Evolutionary conservation across 2,797 vertebrate species (phyloP).

Genomic region (Hafferia zeledoni): DNA sequence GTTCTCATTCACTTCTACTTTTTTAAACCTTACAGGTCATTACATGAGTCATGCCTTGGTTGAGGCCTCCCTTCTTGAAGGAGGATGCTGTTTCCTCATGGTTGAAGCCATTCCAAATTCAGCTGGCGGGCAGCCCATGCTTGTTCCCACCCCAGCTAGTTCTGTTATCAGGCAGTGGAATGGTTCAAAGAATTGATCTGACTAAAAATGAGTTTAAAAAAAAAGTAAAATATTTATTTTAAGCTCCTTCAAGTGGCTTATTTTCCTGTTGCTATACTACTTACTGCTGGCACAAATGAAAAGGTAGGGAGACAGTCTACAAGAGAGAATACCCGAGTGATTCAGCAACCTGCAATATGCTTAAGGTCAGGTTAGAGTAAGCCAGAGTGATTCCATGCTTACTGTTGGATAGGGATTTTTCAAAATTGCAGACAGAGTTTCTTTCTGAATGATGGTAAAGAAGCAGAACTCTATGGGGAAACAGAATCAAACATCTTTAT

Average conservation of each 20-base stretch:
- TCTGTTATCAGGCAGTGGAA: background rate
- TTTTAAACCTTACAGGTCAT: background rate
- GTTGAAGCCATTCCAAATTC: background rate
- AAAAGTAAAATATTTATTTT: background rate
- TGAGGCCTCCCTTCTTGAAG: background rate
- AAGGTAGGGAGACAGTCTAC: background rate
- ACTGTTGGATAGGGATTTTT: background rate
- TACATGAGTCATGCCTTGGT: background rate
- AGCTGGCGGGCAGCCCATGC: accelerated
- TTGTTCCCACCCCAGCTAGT: background rate
- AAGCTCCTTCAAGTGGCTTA: background rate
- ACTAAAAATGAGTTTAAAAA: background rate
- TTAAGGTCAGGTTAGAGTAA: background rate
- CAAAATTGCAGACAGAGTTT: background rate
- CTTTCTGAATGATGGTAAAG: background rate
- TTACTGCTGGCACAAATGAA: background rate
- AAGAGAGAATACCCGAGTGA: background rate
- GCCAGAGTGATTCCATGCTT: background rate
- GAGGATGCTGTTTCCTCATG: background rate
- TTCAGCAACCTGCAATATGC: background rate
- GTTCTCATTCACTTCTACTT: background rate
- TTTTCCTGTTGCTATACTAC: background rate
- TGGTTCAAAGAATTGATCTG: background rate
- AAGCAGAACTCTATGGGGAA: background rate
- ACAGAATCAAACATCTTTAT: background rate